Evolutionary conservation across 2,797 vertebrate genomes (phyloP).

Genomic region (Cuniculus paca): DNA sequence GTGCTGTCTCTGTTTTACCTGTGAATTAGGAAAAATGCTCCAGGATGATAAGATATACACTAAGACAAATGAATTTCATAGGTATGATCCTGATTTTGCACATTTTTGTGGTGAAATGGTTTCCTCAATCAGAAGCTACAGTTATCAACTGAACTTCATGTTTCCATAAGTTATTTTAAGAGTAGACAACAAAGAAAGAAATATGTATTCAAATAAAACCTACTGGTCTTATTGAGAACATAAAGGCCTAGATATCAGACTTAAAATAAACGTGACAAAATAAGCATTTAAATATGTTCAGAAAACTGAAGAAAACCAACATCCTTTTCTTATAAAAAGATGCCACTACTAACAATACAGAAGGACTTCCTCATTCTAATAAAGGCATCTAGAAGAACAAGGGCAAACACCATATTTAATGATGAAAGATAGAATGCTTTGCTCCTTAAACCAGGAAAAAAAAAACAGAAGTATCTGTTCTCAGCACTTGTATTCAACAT

Average conservation of each 20-base stretch:
- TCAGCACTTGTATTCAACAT: neutral
- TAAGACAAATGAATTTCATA: neutral
- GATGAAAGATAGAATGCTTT: neutral
- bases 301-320: conserved; percentile 1
- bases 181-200: neutral
- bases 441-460: neutral
- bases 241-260: neutral
- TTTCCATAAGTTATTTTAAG: neutral
- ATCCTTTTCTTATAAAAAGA: neutral
- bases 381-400: neutral
- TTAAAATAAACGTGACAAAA: conserved; percentile 32
- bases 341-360: neutral
- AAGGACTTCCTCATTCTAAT: neutral
- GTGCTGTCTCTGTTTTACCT: neutral
- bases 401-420: neutral
- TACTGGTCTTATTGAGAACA: neutral
- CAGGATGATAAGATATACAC: neutral
- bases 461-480: neutral
- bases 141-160: neutral
- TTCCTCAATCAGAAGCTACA: neutral
- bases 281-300: neutral
- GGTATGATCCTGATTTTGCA: neutral
- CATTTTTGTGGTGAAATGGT: neutral
- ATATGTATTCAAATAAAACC: neutral
- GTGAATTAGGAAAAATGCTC: neutral